A percentile compares a stretch with the other conserved stretches of the same genome.
Evolutionary conservation across 2,113 vertebrate genomes (phyloP).

Genomic region (Vireo altiloquus): DNA sequence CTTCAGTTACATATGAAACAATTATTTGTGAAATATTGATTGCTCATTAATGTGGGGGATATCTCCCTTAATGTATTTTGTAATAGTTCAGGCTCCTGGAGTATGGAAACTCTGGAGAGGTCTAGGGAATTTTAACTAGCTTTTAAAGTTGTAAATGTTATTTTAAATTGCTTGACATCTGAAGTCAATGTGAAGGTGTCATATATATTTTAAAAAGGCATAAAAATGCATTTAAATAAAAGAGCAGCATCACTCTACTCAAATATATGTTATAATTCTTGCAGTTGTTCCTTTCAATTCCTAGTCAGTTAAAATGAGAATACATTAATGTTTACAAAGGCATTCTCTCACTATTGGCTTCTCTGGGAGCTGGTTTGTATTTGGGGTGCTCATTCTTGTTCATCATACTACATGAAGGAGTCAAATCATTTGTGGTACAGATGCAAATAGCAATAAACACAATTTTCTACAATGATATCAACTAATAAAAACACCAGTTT

Average conservation of each 20-base stretch:
- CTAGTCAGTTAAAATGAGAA: not conserved
- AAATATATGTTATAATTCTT: not conserved
- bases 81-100: not conserved
- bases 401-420: not conserved
- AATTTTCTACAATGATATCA: not conserved
- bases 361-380: not conserved
- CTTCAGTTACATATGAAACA: not conserved
- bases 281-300: not conserved
- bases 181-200: not conserved
- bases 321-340: not conserved
- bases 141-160: not conserved
- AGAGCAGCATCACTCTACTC: fast-evolving
- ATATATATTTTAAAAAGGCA: not conserved
- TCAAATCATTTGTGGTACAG: not conserved
- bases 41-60: not conserved
- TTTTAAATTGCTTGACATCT: not conserved
- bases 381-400: not conserved
- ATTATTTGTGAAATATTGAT: not conserved
- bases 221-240: not conserved
- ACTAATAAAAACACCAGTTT: not conserved
- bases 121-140: not conserved
- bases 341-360: not conserved
- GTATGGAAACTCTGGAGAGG: not conserved
- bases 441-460: not conserved
- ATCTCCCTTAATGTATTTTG: not conserved